Percentiles rank a stretch among this genome's conserved stretches.
phyloP scores from a whole-genome alignment of 2,113 vertebrate genomes.

The Castor canadensis region DNA sequence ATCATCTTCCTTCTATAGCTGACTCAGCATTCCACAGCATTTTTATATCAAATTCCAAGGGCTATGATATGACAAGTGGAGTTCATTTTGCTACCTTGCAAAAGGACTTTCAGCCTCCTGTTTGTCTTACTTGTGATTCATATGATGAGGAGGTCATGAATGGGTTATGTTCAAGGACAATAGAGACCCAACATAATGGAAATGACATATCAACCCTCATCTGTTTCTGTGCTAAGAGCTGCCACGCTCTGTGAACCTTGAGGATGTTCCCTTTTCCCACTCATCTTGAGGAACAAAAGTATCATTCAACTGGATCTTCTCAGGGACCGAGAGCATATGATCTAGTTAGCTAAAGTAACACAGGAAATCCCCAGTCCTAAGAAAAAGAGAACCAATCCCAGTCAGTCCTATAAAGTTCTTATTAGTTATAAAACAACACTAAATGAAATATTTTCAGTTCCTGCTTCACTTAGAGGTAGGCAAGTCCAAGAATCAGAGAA shows the following conservation, averaged over 20 bases:
- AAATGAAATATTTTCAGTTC: background rate
- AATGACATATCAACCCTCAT: background rate
- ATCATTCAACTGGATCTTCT: too few relatives aligned
- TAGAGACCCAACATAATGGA: background rate
- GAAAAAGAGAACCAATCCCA: background rate
- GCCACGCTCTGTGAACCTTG: background rate
- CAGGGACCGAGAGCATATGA: background rate
- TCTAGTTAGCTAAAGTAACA: background rate
- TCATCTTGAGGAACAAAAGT: background rate
- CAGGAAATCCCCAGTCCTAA: background rate
- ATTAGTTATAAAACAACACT: background rate
- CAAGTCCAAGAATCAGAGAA: background rate
- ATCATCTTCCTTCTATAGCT: background rate
- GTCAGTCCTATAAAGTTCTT: background rate
- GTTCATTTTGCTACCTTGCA: background rate
- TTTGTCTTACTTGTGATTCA: background rate
- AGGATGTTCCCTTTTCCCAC: background rate
- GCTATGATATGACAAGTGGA: background rate
- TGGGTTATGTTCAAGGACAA: background rate
- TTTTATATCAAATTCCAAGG: background rate
- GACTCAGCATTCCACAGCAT: constrained; percentile 14
- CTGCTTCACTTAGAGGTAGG: background rate
- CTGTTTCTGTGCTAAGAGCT: background rate
- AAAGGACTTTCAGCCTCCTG: background rate
- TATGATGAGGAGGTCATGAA: background rate